phyloP scores from a whole-genome alignment of 2,888 invertebrate genomes.

The Griposia aprilina region DNA sequence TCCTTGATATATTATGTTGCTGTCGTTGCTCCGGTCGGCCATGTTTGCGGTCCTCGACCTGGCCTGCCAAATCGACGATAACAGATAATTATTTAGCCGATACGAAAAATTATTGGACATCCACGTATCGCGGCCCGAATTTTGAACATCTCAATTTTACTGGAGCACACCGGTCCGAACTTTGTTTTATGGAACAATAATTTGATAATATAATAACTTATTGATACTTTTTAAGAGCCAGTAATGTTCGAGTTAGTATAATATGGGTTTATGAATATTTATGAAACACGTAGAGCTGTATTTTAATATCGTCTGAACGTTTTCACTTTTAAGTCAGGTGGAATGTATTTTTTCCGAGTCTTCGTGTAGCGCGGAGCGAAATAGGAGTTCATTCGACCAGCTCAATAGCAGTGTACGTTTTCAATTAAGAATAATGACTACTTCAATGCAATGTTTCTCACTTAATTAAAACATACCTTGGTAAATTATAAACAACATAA shows the following conservation, averaged over 20 bases:
- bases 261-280: conserved; percentile 41
- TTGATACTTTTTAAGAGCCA: conserved; percentile 38
- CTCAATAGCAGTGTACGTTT: conserved; percentile 53
- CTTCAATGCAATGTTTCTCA: conserved; percentile 80
- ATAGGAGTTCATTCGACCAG: conserved; percentile 42
- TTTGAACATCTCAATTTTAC: conserved; percentile 86
- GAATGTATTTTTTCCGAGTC: conserved; percentile 41
- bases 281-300: conserved; percentile 27
- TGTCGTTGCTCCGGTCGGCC: conserved; percentile 77
- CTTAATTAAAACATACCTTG: conserved; percentile 84
- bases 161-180: conserved; percentile 61
- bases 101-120: conserved; percentile 86
- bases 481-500: conserved; percentile 70
- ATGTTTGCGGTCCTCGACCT: conserved; percentile 83
- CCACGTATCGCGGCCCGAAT: conserved; percentile 79
- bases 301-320: conserved; percentile 37
- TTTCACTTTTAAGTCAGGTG: conserved; percentile 42
- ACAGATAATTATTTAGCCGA: conserved; percentile 87
- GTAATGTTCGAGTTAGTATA: conserved; percentile 34
- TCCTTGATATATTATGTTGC: conserved; percentile 70
- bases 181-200: conserved; percentile 59
- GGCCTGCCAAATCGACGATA: conserved; percentile 84
- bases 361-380: conserved; percentile 39
- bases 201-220: conserved; percentile 59
- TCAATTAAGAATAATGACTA: conserved; percentile 80